Evolutionary conservation across 2,113 vertebrate genomes (phyloP).

Genomic region (Redunca redunca): DNA sequence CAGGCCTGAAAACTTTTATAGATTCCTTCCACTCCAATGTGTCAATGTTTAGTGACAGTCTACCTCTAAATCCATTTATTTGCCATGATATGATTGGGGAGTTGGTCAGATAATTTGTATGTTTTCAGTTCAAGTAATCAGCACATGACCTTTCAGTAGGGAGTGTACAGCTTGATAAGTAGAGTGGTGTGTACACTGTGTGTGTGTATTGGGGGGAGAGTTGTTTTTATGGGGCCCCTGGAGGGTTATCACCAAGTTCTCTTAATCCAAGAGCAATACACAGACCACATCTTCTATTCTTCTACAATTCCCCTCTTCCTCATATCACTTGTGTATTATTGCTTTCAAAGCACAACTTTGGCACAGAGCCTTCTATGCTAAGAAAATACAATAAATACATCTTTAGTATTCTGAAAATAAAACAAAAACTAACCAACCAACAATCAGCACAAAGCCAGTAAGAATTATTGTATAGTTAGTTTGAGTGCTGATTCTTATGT

Average conservation of each 20-base stretch:
- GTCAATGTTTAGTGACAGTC: background rate
- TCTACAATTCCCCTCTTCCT: background rate
- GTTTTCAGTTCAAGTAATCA: conserved; percentile 25
- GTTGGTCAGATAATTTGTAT: background rate
- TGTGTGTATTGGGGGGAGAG: background rate
- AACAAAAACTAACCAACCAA: background rate
- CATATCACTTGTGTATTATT: background rate
- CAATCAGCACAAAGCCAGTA: background rate
- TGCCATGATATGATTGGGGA: background rate
- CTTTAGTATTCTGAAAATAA: background rate
- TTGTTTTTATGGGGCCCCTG: background rate
- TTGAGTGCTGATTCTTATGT: background rate
- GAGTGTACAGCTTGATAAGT: background rate
- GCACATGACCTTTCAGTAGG: background rate
- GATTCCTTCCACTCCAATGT: background rate
- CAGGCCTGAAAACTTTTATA: background rate
- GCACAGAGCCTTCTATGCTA: background rate
- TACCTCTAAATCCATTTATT: background rate
- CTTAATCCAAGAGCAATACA: background rate
- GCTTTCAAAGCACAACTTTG: background rate
- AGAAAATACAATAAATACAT: background rate
- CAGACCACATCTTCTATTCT: background rate
- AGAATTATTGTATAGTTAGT: background rate
- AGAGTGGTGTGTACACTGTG: background rate
- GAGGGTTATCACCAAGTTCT: background rate